A percentile compares a stretch with the other conserved stretches of the same genome.
phyloP scores from a whole-genome alignment of 64 coral and sea anemone genomes.

The Stylophora pistillata region DNA sequence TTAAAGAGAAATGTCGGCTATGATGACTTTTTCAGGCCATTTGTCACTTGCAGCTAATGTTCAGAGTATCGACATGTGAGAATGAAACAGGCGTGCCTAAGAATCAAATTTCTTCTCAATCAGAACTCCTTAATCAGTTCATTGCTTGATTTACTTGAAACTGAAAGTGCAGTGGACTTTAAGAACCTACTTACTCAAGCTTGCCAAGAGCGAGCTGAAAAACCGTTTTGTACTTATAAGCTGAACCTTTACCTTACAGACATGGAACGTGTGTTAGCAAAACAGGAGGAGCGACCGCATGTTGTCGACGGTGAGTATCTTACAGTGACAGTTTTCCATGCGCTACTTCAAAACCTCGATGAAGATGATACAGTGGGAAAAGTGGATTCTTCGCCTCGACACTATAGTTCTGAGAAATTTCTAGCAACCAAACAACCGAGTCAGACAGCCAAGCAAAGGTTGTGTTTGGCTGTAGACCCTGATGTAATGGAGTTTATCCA shows the following conservation, averaged over 20 bases:
- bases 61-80: no score
- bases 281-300: background rate
- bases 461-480: background rate
- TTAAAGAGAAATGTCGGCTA: no score
- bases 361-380: background rate
- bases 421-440: background rate
- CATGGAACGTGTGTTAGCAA: background rate
- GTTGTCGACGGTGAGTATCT: background rate
- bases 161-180: no score
- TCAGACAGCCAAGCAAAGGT: background rate
- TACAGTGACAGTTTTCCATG: background rate
- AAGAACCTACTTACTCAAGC: no score
- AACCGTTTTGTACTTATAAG: no score
- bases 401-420: background rate
- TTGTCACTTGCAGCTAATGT: no score
- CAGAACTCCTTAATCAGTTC: no score
- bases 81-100: no score
- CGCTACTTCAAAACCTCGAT: background rate
- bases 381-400: background rate
- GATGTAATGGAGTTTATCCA: conserved; percentile 12
- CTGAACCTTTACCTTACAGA: background rate
- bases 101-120: no score
- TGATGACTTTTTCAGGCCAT: no score
- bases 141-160: no score
- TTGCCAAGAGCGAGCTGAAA: no score